Conservation (phyloP, 2,113 vertebrate genomes). For the Thunnus thynnus region DNA sequence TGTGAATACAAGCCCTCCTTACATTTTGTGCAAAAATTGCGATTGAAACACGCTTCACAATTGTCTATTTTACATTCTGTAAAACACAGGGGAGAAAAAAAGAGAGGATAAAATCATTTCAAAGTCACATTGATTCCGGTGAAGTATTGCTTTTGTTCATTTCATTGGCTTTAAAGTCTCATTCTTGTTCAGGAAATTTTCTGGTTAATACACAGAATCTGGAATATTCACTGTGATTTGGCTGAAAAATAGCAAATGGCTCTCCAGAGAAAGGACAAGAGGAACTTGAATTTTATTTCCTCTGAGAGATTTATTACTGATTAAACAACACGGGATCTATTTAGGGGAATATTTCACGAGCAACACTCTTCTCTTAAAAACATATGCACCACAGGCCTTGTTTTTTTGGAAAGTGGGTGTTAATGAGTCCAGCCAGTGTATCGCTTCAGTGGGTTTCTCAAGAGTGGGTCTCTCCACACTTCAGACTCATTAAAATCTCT, state of each 20-base stretch:
- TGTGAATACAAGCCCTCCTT: conserved; percentile 96
- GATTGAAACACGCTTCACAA: conserved; percentile 98
- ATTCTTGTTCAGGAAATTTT: background rate
- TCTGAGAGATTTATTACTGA: conserved; percentile 67
- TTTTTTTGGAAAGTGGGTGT: conserved; percentile 44
- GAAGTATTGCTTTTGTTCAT: background rate
- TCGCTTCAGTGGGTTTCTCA: conserved; percentile 38
- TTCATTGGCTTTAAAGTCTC: background rate
- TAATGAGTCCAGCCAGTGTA: conserved; percentile 49
- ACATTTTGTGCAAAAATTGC: conserved; percentile 99
- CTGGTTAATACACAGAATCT: conserved; percentile 4
- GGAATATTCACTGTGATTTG: conserved; percentile 23
- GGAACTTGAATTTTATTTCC: conserved; percentile 46
- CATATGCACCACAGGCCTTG: conserved; percentile 55
- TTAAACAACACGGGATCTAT: conserved; percentile 55
- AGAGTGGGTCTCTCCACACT: conserved; percentile 52
- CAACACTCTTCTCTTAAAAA: conserved; percentile 64
- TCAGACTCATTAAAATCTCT: conserved; percentile 64
- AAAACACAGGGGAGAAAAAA: conserved; percentile 73
- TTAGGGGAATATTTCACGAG: conserved; percentile 20
- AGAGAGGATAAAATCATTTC: conserved; percentile 30
- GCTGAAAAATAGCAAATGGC: conserved; percentile 10
- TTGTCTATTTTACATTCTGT: conserved; percentile 99
- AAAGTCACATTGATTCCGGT: conserved; percentile 25
- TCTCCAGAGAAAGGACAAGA: conserved; percentile 30